Conservation (phyloP, 2,888 invertebrate genomes). For the Tiliacea citrago region DNA sequence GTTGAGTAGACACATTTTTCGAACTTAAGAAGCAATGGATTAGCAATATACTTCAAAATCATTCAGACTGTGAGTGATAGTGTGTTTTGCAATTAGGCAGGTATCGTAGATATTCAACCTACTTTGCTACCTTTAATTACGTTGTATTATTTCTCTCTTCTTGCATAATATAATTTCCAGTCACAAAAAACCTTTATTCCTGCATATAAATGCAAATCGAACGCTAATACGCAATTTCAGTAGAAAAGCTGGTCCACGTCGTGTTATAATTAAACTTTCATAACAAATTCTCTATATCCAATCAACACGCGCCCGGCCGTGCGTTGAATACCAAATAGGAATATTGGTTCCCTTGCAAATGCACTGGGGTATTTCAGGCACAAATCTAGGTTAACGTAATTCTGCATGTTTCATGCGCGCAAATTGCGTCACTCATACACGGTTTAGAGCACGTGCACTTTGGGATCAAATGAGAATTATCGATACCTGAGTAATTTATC, state of each 20-base stretch:
- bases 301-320: conserved; percentile 35
- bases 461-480: conserved; percentile 23
- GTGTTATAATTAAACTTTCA: conserved; percentile 53
- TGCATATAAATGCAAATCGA: no score
- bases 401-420: conserved; percentile 67
- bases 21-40: no score
- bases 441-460: conserved; percentile 38
- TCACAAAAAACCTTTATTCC: no score
- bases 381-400: conserved; percentile 80
- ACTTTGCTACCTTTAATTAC: no score
- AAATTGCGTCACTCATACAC: conserved; percentile 55
- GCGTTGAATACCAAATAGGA: conserved; percentile 60
- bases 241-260: not conserved
- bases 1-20: no score
- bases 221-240: no score
- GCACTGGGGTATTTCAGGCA: conserved; percentile 75
- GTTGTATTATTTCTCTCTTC: no score
- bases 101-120: no score
- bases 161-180: no score
- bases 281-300: conserved; percentile 42
- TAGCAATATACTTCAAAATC: no score
- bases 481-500: conserved; percentile 7
- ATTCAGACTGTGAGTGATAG: no score
- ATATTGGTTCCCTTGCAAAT: conserved; percentile 57
- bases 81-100: no score